These are phyloP conservation scores for Penaeus chinensis DNA, from an alignment of 1,140 invertebrate species.

Conservation along the genomic window DNA sequence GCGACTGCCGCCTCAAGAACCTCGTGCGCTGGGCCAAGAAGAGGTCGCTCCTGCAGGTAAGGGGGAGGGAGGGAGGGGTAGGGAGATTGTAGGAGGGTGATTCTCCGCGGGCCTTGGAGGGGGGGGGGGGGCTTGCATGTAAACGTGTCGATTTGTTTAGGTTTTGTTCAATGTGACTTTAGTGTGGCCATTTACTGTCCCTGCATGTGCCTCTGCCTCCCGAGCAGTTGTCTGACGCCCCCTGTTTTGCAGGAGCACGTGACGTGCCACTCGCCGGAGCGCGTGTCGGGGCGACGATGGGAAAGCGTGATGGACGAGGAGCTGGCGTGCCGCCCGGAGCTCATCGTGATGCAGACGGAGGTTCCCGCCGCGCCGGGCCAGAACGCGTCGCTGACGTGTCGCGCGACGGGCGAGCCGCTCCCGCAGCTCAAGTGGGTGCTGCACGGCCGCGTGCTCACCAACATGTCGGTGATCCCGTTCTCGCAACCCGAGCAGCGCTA, in stretches of 20 bases:
- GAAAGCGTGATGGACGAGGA: conserved; percentile 75
- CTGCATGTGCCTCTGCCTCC: no score
- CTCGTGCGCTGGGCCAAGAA: conserved; percentile 83
- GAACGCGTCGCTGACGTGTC: conserved; percentile 83
- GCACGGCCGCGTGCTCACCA: conserved; percentile 77
- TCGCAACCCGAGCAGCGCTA: conserved; percentile 49
- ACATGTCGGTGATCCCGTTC: conserved; percentile 65
- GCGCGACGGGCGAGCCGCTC: conserved; percentile 83
- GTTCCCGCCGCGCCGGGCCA: conserved; percentile 79
- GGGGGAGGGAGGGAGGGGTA: not conserved
- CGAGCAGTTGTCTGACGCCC: no score
- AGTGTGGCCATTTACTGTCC: no score
- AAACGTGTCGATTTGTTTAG: no score
- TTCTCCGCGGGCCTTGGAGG: no score
- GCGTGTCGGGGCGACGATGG: conserved; percentile 75
- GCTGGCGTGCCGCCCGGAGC: conserved; percentile 81
- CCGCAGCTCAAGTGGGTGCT: conserved; percentile 86
- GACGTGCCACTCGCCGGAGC: conserved; percentile 69
- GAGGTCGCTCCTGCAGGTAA: conserved; percentile 65
- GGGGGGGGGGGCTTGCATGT: no score
- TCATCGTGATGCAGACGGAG: conserved; percentile 73
- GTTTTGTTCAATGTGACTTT: no score
- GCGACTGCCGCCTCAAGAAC: conserved; percentile 84
- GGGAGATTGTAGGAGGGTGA: not conserved
- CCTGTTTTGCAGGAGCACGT: conserved; percentile 30